Evolutionary conservation across 1,140 invertebrate genomes (phyloP).

Genomic region (Drosophila neocordata): DNA sequence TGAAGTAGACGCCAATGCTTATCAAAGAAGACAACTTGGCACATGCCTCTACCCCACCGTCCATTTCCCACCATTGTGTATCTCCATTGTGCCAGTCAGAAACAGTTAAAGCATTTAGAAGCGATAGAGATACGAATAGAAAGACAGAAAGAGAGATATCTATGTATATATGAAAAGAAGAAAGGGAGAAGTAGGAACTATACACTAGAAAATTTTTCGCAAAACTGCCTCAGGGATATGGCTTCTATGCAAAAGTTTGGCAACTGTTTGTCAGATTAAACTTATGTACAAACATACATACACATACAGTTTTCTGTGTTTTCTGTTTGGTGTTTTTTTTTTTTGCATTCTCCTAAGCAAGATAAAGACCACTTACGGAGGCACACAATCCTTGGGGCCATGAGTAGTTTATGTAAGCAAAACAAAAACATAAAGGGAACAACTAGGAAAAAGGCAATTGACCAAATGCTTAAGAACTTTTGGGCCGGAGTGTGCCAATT

Average conservation of each 20-base stretch:
- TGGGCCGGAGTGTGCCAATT: constrained; percentile 55
- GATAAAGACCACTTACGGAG: constrained; percentile 58
- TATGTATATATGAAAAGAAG: background rate
- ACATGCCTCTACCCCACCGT: background rate
- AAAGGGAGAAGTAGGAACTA: constrained; percentile 7
- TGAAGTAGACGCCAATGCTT: constrained; percentile 42
- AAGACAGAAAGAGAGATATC: background rate
- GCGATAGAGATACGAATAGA: constrained; percentile 6
- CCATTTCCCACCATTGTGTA: constrained; percentile 42
- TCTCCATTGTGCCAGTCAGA: constrained; percentile 47
- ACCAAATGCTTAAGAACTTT: constrained; percentile 51
- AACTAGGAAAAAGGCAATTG: constrained; percentile 24
- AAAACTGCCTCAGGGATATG: constrained; percentile 42
- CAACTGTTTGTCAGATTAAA: constrained; percentile 63
- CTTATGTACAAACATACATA: constrained; percentile 29
- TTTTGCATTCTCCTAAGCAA: constrained; percentile 22
- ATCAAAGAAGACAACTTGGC: constrained; percentile 39
- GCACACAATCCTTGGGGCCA: constrained; percentile 21
- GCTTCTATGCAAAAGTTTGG: constrained; percentile 49
- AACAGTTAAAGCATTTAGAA: constrained; percentile 51
- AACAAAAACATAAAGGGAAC: constrained; percentile 11
- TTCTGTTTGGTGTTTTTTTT: constrained; percentile 6
- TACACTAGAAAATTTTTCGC: constrained; percentile 42
- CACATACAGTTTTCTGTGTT: background rate
- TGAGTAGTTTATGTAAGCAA: constrained; percentile 33